Percentiles rank a stretch among this genome's conserved stretches.
Evolutionary conservation across 2,113 vertebrate species (phyloP).

Genomic region (Paraplagusia blochii): DNA sequence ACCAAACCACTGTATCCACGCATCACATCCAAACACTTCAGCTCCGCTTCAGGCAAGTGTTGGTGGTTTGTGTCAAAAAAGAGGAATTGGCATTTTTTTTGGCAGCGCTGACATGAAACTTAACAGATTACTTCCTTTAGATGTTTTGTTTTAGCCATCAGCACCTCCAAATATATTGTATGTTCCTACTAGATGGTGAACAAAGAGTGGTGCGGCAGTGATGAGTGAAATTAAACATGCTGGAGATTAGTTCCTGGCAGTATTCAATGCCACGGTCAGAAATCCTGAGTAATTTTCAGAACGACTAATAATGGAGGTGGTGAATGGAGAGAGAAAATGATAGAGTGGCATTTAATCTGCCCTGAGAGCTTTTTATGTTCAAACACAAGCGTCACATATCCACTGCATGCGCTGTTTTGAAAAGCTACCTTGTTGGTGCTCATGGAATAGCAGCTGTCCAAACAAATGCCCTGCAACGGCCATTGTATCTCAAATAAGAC

Average conservation of each 20-base stretch:
- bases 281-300: conserved; percentile 50
- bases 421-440: conserved; percentile 51
- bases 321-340: conserved; percentile 55
- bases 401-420: conserved; percentile 35
- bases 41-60: conserved; percentile 32
- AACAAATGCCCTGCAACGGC: conserved; percentile 34
- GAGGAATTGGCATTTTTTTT: conserved; percentile 53
- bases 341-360: conserved; percentile 61
- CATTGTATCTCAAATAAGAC: conserved; percentile 40
- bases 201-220: conserved; percentile 45
- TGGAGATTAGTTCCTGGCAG: conserved; percentile 66
- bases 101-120: conserved; percentile 31
- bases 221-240: conserved; percentile 62
- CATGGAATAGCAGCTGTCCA: conserved; percentile 58
- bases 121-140: conserved; percentile 45
- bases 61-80: conserved; percentile 25
- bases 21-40: conserved; percentile 34
- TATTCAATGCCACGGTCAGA: conserved; percentile 33
- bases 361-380: conserved; percentile 46
- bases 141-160: conserved; percentile 55
- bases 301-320: conserved; percentile 62
- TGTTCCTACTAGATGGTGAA: conserved; percentile 34
- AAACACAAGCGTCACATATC: conserved; percentile 41
- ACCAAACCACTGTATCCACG: conserved; percentile 49
- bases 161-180: conserved; percentile 38